These are phyloP conservation scores for Mylabris phalerata DNA, from an alignment of 1,140 invertebrate genomes.

Conservation along the genomic window DNA sequence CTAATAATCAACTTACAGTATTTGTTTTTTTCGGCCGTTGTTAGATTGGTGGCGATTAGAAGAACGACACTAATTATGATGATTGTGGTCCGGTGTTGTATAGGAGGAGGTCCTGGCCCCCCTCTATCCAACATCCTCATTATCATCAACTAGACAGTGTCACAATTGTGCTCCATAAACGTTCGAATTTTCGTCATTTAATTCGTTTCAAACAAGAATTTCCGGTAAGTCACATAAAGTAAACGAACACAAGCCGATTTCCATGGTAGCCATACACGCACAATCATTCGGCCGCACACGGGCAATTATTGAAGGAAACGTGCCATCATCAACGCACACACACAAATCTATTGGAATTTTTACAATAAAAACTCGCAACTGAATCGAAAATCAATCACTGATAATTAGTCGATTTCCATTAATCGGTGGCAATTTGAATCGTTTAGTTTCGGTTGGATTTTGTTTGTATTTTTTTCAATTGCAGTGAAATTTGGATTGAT, in stretches of 20 bases:
- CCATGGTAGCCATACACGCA: too few species aligned
- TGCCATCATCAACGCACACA: neutral
- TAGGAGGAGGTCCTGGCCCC: conserved; percentile 26
- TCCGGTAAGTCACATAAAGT: neutral
- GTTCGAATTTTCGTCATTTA: too few species aligned
- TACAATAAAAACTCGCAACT: too few species aligned
- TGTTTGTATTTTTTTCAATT: neutral
- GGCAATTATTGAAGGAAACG: neutral
- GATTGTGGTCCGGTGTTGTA: neutral
- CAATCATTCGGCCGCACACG: too few species aligned
- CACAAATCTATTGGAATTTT: neutral
- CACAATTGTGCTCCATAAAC: too few species aligned
- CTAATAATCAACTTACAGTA: conserved; percentile 29
- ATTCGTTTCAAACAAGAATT: too few species aligned
- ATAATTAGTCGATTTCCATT: too few species aligned
- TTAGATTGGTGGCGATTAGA: conserved; percentile 5
- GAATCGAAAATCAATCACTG: too few species aligned
- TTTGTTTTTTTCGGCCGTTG: conserved; percentile 34
- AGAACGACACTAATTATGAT: conserved; percentile 17
- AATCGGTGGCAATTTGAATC: too few species aligned
- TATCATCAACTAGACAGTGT: neutral
- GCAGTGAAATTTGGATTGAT: conserved; percentile 1
- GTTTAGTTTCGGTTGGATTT: too few species aligned
- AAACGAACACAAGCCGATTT: too few species aligned
- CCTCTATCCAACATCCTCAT: conserved; percentile 9